Evolutionary conservation across 2,888 invertebrate genomes (phyloP), one percentile per base, ranked within the genome.

Genomic region (Philaethria dido): DNA sequence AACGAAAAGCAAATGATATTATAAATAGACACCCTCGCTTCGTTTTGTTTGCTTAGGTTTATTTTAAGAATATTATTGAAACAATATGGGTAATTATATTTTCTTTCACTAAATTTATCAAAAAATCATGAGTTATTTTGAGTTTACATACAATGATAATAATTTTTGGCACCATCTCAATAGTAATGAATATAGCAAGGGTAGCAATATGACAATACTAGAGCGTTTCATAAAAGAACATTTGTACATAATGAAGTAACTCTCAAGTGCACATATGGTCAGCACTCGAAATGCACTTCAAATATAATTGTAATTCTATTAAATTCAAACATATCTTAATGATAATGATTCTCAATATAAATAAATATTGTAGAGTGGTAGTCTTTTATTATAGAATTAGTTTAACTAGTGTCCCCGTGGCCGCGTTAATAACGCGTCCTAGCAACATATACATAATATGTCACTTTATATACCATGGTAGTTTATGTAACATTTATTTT

Each of bases 11-110:
- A 65, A 70, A 62, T 65, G 48, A 25, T 48, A 59, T 68, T 70
- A 65, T 48, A 68, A 70, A 70, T 70, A 70, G 68, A 63, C 47
- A 22, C 65, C 60, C 68, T 45, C 60, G 45, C 55, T 25, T 22
- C 29, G 8, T 60, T 13, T 54, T 52, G 16, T 39, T 33, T 3
- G 45, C n/a, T 1, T 13, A 14, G 3, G 29, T 18, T 29, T 60
- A 60, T 60, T 29, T 60, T 47, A 60, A 18, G 29, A 0, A 44
- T 25, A 11, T 59, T 44, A 13, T 59, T 59, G 0, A 9, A 44
- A 44, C 44, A 42, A 36, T 55, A 36, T 55, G 36, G n/a, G 0
- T 33, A 33, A 33, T 52, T n/a, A 16, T 52, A 33, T 11, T 47
- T 47, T 33, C n/a, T n/a, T n/a, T n/a, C n/a, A n/a, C n/a, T n/a